Evolutionary conservation across 2,113 vertebrate species (phyloP).

Genomic region (Phalacrocorax carbo): DNA sequence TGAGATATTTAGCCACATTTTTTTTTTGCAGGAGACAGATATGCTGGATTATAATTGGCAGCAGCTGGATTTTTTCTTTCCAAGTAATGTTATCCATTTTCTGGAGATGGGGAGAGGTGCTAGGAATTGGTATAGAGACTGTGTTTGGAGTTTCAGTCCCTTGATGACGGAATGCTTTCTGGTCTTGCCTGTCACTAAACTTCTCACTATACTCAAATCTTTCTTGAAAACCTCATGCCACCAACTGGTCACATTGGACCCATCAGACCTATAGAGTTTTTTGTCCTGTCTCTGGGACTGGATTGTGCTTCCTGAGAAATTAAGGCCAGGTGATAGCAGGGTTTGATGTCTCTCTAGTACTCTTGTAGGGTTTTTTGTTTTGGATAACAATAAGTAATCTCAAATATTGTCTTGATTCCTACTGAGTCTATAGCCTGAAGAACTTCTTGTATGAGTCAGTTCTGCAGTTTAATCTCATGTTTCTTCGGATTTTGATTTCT

Average conservation of each 20-base stretch:
- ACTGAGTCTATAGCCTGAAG: background rate
- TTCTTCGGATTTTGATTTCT: background rate
- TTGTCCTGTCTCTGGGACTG: background rate
- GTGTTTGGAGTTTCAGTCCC: background rate
- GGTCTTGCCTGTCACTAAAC: background rate
- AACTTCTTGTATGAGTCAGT: background rate
- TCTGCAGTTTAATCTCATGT: background rate
- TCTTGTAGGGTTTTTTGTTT: accelerated
- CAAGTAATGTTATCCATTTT: background rate
- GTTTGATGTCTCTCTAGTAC: background rate
- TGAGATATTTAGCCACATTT: background rate
- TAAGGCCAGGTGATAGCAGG: background rate
- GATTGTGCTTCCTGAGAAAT: background rate
- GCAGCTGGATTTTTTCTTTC: background rate
- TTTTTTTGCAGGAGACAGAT: background rate
- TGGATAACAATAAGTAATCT: background rate
- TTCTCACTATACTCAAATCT: background rate
- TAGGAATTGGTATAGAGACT: background rate
- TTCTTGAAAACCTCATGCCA: background rate
- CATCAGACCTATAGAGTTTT: background rate
- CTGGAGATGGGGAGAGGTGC: background rate
- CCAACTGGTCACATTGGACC: accelerated
- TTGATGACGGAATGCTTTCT: background rate
- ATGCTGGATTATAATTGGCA: background rate
- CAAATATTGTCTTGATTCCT: background rate